Percentiles rank a stretch among this genome's conserved stretches.
phyloP scores from a whole-genome alignment of 2,113 vertebrate species.

The Gadus macrocephalus region DNA sequence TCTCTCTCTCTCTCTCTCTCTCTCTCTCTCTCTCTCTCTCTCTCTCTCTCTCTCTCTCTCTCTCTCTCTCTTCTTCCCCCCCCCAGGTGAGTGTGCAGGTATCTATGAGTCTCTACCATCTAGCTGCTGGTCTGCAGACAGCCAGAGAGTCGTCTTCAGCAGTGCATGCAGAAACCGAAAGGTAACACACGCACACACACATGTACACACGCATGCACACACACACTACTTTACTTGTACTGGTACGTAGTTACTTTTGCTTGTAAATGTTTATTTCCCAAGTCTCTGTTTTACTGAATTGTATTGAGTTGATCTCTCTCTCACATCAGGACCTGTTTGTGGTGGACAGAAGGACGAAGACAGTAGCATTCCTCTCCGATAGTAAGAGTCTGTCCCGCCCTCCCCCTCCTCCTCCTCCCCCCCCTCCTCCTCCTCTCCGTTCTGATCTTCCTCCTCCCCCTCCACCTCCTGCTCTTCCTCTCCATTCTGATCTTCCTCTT shows the following conservation, averaged over 20 bases:
- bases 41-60: conserved; percentile 4
- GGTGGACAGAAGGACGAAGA: conserved; percentile 62
- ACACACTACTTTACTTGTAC: not conserved
- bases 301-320: conserved; percentile 11
- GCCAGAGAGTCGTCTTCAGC: conserved; percentile 72
- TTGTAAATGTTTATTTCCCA: not conserved
- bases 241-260: not conserved
- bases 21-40: conserved; percentile 1
- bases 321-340: conserved; percentile 58
- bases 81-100: conserved; percentile 68
- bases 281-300: not conserved
- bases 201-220: conserved; percentile 1
- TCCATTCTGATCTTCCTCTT: conserved; percentile 29
- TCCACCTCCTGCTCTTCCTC: conserved; percentile 3
- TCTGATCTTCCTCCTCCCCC: conserved; percentile 3
- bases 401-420: not conserved
- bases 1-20: not conserved
- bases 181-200: conserved; percentile 45
- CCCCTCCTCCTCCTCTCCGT: conserved; percentile 15
- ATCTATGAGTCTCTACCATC: conserved; percentile 67
- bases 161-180: conserved; percentile 71
- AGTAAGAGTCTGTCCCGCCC: conserved; percentile 54
- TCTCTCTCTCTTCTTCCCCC: not conserved
- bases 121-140: conserved; percentile 77
- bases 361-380: conserved; percentile 60